These are phyloP conservation scores for Grantiella picta DNA, from an alignment of 2,113 vertebrate species.

Conservation along the genomic window DNA sequence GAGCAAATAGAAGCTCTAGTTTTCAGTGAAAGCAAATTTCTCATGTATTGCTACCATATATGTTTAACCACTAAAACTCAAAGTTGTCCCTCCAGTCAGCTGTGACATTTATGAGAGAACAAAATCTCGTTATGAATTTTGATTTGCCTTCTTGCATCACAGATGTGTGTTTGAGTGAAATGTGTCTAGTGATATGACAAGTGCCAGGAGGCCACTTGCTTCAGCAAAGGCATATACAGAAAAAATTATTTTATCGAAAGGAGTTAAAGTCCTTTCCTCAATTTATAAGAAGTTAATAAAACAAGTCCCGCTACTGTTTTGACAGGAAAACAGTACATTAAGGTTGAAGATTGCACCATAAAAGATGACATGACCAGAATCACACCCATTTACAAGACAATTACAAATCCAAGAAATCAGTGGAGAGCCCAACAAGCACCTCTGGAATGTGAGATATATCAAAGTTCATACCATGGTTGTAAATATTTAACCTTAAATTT, in stretches of 20 bases:
- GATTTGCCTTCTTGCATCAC: background rate
- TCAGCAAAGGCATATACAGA: background rate
- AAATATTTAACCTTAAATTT: background rate
- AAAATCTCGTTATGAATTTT: background rate
- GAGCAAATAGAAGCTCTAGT: background rate
- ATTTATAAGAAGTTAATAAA: background rate
- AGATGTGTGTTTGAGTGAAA: background rate
- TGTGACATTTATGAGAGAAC: background rate
- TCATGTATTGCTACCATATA: background rate
- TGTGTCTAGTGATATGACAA: background rate
- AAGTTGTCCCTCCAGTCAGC: background rate
- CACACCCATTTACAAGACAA: background rate
- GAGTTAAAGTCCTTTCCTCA: background rate
- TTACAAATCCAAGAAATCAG: background rate
- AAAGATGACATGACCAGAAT: background rate
- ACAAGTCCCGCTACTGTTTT: background rate
- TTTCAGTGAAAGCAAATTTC: background rate
- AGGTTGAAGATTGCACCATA: background rate
- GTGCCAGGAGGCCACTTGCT: background rate
- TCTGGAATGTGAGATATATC: background rate
- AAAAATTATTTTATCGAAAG: background rate
- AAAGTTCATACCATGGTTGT: background rate
- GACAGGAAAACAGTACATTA: background rate
- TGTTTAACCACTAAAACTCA: background rate
- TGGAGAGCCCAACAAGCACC: background rate